phyloP scores from a whole-genome alignment of 2,113 vertebrate species.

The Psittacula cyanocephala region DNA sequence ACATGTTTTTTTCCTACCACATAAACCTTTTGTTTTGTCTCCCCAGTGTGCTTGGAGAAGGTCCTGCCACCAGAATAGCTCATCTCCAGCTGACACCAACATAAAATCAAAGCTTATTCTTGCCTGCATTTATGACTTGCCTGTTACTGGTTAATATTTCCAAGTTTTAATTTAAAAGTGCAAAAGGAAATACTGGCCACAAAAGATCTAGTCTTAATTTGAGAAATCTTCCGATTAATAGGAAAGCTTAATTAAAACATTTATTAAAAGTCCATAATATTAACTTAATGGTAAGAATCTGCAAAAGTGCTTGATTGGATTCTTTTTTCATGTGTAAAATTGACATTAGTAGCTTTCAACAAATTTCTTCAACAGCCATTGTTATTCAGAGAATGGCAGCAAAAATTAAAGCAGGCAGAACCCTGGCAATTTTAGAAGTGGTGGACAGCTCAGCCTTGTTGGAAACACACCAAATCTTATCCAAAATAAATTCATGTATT shows the following conservation, averaged over 20 bases:
- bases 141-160: conserved; percentile 27
- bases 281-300: conserved; percentile 57
- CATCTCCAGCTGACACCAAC: neutral
- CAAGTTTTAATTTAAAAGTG: conserved; percentile 56
- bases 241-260: conserved; percentile 69
- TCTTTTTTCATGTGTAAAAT: conserved; percentile 38
- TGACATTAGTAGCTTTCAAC: conserved; percentile 50
- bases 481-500: neutral
- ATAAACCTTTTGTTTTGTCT: neutral
- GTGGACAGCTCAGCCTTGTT: neutral
- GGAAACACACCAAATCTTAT: neutral
- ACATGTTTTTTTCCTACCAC: neutral
- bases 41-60: neutral
- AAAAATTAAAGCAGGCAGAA: conserved; percentile 14
- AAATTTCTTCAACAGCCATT: neutral
- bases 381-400: conserved; percentile 15
- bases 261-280: conserved; percentile 58
- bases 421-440: neutral
- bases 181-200: conserved; percentile 63
- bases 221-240: conserved; percentile 62
- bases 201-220: conserved; percentile 57
- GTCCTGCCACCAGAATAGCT: neutral
- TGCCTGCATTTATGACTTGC: neutral
- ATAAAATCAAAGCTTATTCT: neutral
- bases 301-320: conserved; percentile 16